phyloP scores from a whole-genome alignment of 2,113 vertebrate species.

The Pao palembangensis region DNA sequence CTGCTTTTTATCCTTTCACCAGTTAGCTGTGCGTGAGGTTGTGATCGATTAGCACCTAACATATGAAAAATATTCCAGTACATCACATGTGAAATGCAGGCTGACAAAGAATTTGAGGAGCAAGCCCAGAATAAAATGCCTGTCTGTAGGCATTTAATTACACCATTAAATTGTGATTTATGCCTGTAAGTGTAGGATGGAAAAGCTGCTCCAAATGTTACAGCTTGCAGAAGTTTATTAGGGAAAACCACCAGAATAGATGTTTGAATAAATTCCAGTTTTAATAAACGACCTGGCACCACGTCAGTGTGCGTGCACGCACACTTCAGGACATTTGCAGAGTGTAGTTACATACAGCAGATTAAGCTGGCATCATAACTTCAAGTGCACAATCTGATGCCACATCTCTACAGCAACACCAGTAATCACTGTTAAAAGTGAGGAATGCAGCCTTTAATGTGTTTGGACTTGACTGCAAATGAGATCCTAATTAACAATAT shows the following conservation, averaged over 20 bases:
- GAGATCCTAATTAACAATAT: constrained; percentile 31
- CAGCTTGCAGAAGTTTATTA: constrained; percentile 73
- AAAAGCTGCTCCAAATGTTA: constrained; percentile 70
- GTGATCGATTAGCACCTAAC: constrained; percentile 55
- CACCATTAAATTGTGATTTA: constrained; percentile 73
- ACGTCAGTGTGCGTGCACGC: constrained; percentile 2
- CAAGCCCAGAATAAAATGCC: constrained; percentile 75
- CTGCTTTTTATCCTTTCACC: too few relatives aligned
- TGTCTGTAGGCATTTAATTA: constrained; percentile 78
- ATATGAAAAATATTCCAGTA: constrained; percentile 18
- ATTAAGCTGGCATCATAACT: constrained; percentile 37
- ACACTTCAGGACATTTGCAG: neutral
- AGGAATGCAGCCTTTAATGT: constrained; percentile 39
- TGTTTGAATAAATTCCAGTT: constrained; percentile 70
- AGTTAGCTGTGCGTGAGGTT: too few relatives aligned
- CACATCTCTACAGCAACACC: constrained; percentile 26
- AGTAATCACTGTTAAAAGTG: constrained; percentile 11
- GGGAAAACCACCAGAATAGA: constrained; percentile 68
- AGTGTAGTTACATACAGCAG: constrained; percentile 7
- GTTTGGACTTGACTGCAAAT: constrained; percentile 39
- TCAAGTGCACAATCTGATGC: constrained; percentile 23
- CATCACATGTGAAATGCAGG: constrained; percentile 21
- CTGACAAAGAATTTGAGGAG: constrained; percentile 34
- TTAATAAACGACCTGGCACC: constrained; percentile 30
- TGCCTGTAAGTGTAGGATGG: constrained; percentile 53